These are phyloP conservation scores for Larimichthys crocea DNA, from an alignment of 2,113 vertebrate species.

Conservation along the genomic window DNA sequence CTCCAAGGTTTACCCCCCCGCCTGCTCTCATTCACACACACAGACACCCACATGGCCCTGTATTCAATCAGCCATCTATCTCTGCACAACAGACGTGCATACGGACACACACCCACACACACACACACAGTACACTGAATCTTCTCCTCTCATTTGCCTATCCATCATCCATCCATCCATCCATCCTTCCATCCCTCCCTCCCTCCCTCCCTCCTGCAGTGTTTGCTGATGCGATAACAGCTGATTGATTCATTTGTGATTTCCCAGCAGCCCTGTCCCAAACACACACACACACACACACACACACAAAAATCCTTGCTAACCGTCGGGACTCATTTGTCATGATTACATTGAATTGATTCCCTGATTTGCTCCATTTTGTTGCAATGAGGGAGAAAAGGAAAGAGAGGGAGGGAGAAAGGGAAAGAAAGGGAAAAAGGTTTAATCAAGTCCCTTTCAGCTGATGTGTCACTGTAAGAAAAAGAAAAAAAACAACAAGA, in stretches of 20 bases:
- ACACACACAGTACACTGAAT: slow-evolving; percentile 40
- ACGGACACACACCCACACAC: slow-evolving; percentile 27
- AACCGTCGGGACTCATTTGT: slow-evolving; percentile 83
- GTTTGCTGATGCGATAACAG: slow-evolving; percentile 81
- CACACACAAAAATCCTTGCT: slow-evolving; percentile 39
- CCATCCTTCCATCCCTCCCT: slow-evolving; percentile 48
- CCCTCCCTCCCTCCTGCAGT: slow-evolving; percentile 55
- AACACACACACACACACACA: slow-evolving; percentile 34
- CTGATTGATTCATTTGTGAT: slow-evolving; percentile 85
- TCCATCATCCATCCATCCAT: slow-evolving; percentile 57
- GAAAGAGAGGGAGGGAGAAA: slow-evolving; percentile 11
- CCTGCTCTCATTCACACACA: slow-evolving; percentile 50
- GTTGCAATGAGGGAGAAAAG: slow-evolving; percentile 43
- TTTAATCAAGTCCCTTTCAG: slow-evolving; percentile 79
- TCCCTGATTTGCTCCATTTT: slow-evolving; percentile 82
- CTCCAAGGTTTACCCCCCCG: slow-evolving; percentile 85
- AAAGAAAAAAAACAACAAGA: slow-evolving; percentile 54
- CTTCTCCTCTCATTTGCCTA: slow-evolving; percentile 57
- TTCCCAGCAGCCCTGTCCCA: slow-evolving; percentile 72
- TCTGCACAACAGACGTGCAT: slow-evolving; percentile 63
- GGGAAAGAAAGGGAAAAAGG: slow-evolving; percentile 41
- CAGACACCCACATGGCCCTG: slow-evolving; percentile 64
- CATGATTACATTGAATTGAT: slow-evolving; percentile 86
- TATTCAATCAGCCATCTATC: slow-evolving; percentile 75
- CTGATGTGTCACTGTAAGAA: slow-evolving; percentile 41